A percentile compares a stretch with the other conserved stretches of the same genome.
phyloP scores from a whole-genome alignment of 2,888 invertebrate genomes.

The Cerastis leucographa region DNA sequence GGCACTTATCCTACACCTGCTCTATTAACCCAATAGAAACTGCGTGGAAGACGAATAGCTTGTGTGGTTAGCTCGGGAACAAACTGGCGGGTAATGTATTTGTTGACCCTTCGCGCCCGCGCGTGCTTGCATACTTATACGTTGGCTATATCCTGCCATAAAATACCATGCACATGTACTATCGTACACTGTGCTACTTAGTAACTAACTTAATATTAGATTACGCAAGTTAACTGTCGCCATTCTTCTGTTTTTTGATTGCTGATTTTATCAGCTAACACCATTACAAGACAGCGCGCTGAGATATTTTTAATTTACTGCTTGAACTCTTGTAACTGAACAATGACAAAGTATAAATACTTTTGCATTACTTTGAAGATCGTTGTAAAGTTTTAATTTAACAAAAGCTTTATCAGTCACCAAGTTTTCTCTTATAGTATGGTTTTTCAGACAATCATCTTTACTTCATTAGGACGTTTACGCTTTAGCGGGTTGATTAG shows the following conservation, averaged over 20 bases:
- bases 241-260: conserved; percentile 53
- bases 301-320: conserved; percentile 42
- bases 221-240: conserved; percentile 29
- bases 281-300: conserved; percentile 25
- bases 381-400: conserved; percentile 18
- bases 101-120: conserved; percentile 65
- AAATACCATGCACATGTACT: conserved; percentile 40
- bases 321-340: conserved; percentile 34
- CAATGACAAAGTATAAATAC: conserved; percentile 19
- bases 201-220: conserved; percentile 45
- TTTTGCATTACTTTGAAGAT: conserved; percentile 7
- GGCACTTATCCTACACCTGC: conserved; percentile 69
- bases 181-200: conserved; percentile 27
- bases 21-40: conserved; percentile 76
- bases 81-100: conserved; percentile 71
- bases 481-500: conserved; percentile 9
- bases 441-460: conserved; percentile 13
- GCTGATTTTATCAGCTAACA: conserved; percentile 43
- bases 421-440: conserved; percentile 17
- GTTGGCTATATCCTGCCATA: conserved; percentile 50
- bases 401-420: conserved; percentile 18
- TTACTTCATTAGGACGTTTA: conserved; percentile 28
- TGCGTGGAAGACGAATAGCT: conserved; percentile 76
- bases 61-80: conserved; percentile 69
- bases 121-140: conserved; percentile 53